Percentiles rank a stretch among this genome's conserved stretches.
phyloP scores from a whole-genome alignment of 2,888 invertebrate genomes.

The Melieria omissa region DNA sequence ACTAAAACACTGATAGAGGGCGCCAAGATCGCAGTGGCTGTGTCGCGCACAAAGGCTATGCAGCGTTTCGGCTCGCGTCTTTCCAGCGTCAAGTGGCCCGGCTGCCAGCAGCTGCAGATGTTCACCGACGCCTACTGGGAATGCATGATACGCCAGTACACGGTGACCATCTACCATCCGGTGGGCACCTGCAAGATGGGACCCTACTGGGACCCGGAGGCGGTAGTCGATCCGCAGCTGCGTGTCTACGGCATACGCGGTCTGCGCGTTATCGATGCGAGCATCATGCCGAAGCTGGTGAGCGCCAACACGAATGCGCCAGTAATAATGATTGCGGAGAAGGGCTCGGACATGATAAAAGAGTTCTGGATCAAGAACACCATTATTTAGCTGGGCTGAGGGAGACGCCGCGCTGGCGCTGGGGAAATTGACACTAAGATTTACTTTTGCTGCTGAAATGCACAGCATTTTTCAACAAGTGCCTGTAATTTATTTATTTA shows the following conservation, averaged over 20 bases:
- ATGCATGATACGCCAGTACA: conserved; percentile 86
- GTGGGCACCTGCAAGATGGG: conserved; percentile 92
- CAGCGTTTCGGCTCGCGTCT: conserved; percentile 78
- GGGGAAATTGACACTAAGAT: not conserved
- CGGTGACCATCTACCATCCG: conserved; percentile 87
- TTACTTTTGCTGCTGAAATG: not conserved
- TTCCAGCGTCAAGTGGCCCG: conserved; percentile 79
- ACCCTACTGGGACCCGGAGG: conserved; percentile 84
- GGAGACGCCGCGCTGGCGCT: not conserved
- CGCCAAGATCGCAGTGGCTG: conserved; percentile 82
- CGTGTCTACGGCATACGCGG: conserved; percentile 84
- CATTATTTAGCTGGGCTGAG: conserved; percentile 52
- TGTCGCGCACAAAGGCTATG: conserved; percentile 84
- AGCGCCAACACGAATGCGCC: conserved; percentile 90
- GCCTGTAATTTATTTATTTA: conserved; percentile 28
- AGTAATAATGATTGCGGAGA: conserved; percentile 90
- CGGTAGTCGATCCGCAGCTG: conserved; percentile 84
- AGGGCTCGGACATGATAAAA: conserved; percentile 88
- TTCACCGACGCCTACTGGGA: conserved; percentile 86
- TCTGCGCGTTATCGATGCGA: conserved; percentile 84
- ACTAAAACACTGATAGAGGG: conserved; percentile 84
- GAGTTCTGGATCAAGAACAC: conserved; percentile 79
- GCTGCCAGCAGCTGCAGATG: conserved; percentile 75
- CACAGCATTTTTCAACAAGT: conserved; percentile 12
- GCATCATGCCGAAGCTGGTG: conserved; percentile 86